Base-by-base conservation (phyloP, 2,113 vertebrate genomes). In the Tapirus terrestris region DNA sequence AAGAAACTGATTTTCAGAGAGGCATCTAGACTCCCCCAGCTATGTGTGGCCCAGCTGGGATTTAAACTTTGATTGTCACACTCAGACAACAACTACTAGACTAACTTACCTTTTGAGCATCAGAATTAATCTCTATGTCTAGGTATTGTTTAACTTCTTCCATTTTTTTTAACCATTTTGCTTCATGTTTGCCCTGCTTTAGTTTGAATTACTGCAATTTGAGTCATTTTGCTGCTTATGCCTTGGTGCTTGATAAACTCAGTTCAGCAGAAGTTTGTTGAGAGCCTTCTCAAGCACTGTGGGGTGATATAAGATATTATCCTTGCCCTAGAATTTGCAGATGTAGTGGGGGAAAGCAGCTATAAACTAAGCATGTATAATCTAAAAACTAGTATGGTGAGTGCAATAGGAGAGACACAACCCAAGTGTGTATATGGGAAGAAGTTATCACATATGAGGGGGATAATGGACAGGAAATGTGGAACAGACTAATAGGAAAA, bases 271-370 rank as follows among this genome's bases (percentile, higher is more conserved):
- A 79, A 58, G 36, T 90, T 84, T 95, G 43, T 90, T 82, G 72
- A 94, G 81, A 96, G n/a, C 18, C 27, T 82, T 92, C 67, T 94
- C 39, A 93, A 90, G 82, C 56, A 56, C 63, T 97, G 68, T 90
- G 56, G 61, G 27, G 76, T 93, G 45, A 68, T 79, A 70, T 39
- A 58, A 79, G 72, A 53, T 67, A 86, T 81, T 92, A 95, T 51
- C 18, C 39, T 82, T 91, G 73, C 36, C 73, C 91, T 95, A 45
- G 51, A 83, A 95, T 91, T 93, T 88, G 48, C 48, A 87, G 60
- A 77, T 83, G 36, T 91, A 56, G 51, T 70, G 68, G 20, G 36
- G 8, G 18, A 85, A 84, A 86, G n/a, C 72, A 79, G 45, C 83
- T 93, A 56, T 67, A 93, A 95, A 92, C 88, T 93, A 68, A 91